These are phyloP conservation scores for Trachelus tabidus DNA, from an alignment of 2,888 invertebrate genomes.

Conservation along the genomic window DNA sequence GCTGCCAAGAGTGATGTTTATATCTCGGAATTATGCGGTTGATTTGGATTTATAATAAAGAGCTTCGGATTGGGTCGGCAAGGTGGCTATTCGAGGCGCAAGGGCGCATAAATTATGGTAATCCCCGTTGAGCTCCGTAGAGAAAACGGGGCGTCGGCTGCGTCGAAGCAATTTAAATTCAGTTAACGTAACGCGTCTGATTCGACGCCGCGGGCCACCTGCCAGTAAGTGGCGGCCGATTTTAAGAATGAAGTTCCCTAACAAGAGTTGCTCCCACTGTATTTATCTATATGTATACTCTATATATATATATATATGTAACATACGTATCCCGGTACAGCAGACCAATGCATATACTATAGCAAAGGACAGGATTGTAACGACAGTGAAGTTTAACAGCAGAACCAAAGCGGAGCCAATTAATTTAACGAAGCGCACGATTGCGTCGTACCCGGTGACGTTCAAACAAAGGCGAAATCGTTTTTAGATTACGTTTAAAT, in stretches of 20 bases:
- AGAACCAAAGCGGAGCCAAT: conserved; percentile 42
- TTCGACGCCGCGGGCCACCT: conserved; percentile 58
- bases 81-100: conserved; percentile 6
- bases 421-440: conserved; percentile 50
- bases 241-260: conserved; percentile 48
- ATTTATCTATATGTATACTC: not conserved
- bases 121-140: conserved; percentile 33
- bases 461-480: conserved; percentile 34
- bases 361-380: conserved; percentile 22
- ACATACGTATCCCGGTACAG: not conserved
- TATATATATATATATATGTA: no score
- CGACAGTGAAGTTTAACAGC: conserved; percentile 43
- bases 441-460: conserved; percentile 42
- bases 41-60: conserved; percentile 62
- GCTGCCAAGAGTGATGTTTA: conserved; percentile 40
- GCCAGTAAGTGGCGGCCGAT: conserved; percentile 54
- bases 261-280: conserved; percentile 26
- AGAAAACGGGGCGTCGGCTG: conserved; percentile 26
- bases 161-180: conserved; percentile 59
- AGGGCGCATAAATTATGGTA: conserved; percentile 64
- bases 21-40: conserved; percentile 52
- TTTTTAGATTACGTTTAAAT: not conserved
- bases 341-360: not conserved
- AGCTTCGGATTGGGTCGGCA: conserved; percentile 34
- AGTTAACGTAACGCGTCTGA: conserved; percentile 62